Evolutionary conservation across 2,888 invertebrate species (phyloP), one percentile per base, ranked within the genome.

Genomic region (Acanthoscelides obtectus): DNA sequence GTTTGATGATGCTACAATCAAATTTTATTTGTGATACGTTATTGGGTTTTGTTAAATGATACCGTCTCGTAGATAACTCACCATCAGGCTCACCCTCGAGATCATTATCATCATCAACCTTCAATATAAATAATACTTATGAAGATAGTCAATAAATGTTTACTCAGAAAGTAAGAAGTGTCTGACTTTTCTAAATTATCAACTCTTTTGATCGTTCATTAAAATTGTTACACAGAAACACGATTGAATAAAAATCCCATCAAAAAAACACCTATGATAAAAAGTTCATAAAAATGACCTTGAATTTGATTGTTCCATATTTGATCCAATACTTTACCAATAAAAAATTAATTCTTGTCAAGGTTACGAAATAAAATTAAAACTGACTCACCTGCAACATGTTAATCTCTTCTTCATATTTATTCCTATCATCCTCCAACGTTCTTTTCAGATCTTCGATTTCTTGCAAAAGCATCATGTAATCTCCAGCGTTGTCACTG

Each of bases 381-480:
- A 45, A 17, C 17, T 17, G 72, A 69, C 22, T 73, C 77, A 89
- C 90, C 85, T 92, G 91, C 66, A 92, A 80, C 17, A 88, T 86
- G 71, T 88, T 88, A 0, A 92, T 78, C 80, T 90, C 89, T 65
- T 88, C 87, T 6, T 86, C 83, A 77, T 91, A 89, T 22, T 87
- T 80, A 67, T 86, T 86, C 27, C 88, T 86, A 83, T 91, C 91
- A 67, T 89, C 89, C 79, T 92, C 91, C 8, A 92, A 81, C 0
- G 88, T 86, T 22, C 88, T 87, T 74, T 90, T 88, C 64, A 93
- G 84, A 68, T 86, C 85, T 82, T 92, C 92, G 67, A 92, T 88
- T 80, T 93, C 92, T 69, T 84, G 85, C 63, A 92, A 85, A 69
- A 91, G 82, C 70, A 88, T 77, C 72, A 89, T 83, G 45, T 89